phyloP scores from a whole-genome alignment of 1,140 invertebrate genomes.

The Ips typographus region DNA sequence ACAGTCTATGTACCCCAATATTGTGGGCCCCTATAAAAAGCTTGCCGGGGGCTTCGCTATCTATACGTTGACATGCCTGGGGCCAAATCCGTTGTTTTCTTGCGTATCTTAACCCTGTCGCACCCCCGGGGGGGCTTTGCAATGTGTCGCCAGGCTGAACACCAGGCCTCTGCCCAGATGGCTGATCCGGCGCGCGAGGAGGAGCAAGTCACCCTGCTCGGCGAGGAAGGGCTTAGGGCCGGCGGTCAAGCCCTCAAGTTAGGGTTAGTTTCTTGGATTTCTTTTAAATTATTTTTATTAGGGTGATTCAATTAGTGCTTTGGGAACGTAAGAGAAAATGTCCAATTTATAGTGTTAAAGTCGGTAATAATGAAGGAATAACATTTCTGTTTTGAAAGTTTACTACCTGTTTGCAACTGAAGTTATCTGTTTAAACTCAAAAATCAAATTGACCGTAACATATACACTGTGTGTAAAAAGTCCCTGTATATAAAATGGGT shows the following conservation, averaged over 20 bases:
- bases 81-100: conserved; percentile 14
- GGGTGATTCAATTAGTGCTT: no score
- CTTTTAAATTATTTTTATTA: no score
- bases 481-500: no score
- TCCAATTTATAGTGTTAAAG: no score
- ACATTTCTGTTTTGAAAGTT: no score
- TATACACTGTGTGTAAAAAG: no score
- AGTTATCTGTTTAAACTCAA: no score
- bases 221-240: conserved; percentile 89
- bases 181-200: conserved; percentile 88
- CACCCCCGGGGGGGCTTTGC: conserved; percentile 36
- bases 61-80: conserved; percentile 5
- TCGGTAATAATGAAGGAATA: no score
- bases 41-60: background rate
- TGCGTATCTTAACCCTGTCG: conserved; percentile 27
- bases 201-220: conserved; percentile 90
- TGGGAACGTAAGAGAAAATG: no score
- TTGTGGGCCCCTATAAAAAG: background rate
- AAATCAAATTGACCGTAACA: no score
- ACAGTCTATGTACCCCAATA: no score
- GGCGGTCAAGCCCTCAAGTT: conserved; percentile 93
- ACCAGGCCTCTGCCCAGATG: conserved; percentile 74
- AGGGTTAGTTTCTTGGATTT: conserved; percentile 65
- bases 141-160: conserved; percentile 65
- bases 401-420: no score